Evolutionary conservation across 2,113 vertebrate species (phyloP).

Genomic region (rat (Rattus norvegicus)): GRCr8 NC_086031.1:50222001-50222500

Average conservation of each 20-base stretch:
- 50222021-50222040: neutral
- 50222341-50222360: neutral
- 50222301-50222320: accelerated
- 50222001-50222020: accelerated
- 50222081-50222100: neutral
- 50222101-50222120: neutral
- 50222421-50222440: neutral
- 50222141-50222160: neutral
- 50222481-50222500: too few relatives aligned
- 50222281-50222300: neutral
- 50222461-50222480: too few relatives aligned
- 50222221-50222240: neutral
- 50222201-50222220: neutral
- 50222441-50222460: neutral
- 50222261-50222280: neutral
- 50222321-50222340: neutral
- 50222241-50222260: neutral
- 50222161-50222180: neutral
- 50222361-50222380: neutral
- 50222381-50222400: neutral
- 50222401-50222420: neutral
- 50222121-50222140: neutral
- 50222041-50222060: neutral
- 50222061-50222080: neutral
- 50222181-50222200: neutral